Evolutionary conservation across 2,113 vertebrate genomes (phyloP).

Genomic region (Prionailurus viverrinus): DNA sequence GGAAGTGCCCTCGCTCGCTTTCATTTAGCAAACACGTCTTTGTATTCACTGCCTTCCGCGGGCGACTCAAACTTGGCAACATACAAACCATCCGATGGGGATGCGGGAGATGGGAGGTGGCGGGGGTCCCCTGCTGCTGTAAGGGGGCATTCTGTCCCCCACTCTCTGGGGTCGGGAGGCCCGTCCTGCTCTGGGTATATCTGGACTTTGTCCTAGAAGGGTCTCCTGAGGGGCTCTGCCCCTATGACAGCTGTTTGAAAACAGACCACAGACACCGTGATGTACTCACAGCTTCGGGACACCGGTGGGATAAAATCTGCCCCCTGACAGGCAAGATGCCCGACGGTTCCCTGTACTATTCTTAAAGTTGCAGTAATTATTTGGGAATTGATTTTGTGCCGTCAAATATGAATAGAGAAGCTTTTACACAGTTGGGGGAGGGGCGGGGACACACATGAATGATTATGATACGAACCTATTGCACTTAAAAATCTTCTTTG

Average conservation of each 20-base stretch:
- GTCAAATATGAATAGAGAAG: background rate
- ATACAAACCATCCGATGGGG: background rate
- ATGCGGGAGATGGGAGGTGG: background rate
- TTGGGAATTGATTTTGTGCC: background rate
- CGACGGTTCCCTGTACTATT: background rate
- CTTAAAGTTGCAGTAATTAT: background rate
- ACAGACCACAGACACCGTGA: background rate
- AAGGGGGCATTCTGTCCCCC: too few relatives aligned
- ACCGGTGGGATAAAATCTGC: background rate
- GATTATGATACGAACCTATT: background rate
- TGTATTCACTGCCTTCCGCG: background rate
- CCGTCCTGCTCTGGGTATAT: background rate
- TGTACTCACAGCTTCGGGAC: background rate
- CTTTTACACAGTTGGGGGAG: background rate
- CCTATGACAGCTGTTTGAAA: background rate
- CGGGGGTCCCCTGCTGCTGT: rapidly evolving
- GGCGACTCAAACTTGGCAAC: background rate
- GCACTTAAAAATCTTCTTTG: background rate
- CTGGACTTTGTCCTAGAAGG: background rate
- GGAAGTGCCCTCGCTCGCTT: background rate
- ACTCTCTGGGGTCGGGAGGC: background rate
- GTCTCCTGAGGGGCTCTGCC: background rate
- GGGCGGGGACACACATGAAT: background rate
- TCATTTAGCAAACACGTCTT: background rate
- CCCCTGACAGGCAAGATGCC: background rate